phyloP scores from a whole-genome alignment of 2,888 invertebrate species.

The Seladonia tumulorum region DNA sequence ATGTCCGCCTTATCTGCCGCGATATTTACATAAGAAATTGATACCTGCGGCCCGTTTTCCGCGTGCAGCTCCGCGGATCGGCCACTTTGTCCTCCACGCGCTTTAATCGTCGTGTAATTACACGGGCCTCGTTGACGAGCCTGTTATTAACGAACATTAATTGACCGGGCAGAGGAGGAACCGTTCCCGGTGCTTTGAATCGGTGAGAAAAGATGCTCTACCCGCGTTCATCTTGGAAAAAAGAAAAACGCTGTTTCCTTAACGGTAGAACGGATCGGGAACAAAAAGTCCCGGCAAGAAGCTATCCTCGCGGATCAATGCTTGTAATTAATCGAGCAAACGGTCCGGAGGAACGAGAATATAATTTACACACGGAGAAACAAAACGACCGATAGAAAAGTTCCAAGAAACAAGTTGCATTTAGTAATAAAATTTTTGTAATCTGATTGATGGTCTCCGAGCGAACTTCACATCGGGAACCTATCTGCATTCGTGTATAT shows the following conservation, averaged over 20 bases:
- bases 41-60: slow-evolving; percentile 41
- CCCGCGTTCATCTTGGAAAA: not conserved
- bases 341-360: not conserved
- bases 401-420: no score
- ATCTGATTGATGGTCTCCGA: no score
- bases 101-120: slow-evolving; percentile 44
- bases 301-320: not conserved
- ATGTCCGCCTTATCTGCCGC: slow-evolving; percentile 18
- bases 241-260: not conserved
- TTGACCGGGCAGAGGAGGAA: slow-evolving; percentile 24
- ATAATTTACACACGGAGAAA: not conserved
- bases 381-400: no score
- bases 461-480: no score
- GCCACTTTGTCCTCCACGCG: slow-evolving; percentile 13
- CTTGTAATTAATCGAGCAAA: not conserved
- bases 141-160: slow-evolving; percentile 55
- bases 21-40: slow-evolving; percentile 66
- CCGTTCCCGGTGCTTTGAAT: not conserved
- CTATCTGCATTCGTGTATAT: no score
- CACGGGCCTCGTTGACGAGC: slow-evolving; percentile 4
- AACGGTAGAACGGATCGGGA: not conserved
- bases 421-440: no score
- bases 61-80: not conserved
- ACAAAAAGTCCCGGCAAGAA: not conserved
- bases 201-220: slow-evolving; percentile 17